phyloP scores from a whole-genome alignment of 1,140 invertebrate genomes.

The Tetramorium parvispinum region DNA sequence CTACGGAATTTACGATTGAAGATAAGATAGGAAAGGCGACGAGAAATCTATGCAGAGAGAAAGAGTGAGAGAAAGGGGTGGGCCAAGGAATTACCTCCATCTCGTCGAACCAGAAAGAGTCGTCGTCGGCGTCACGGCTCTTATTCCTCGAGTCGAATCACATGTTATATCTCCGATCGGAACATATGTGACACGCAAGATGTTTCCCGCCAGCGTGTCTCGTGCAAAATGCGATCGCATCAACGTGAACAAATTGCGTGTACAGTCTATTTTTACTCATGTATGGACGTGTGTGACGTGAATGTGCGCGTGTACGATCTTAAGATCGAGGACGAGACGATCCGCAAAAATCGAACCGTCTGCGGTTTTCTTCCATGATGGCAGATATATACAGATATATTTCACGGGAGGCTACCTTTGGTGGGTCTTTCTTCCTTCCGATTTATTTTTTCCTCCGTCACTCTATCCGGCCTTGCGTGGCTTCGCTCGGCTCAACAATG shows the following conservation, averaged over 20 bases:
- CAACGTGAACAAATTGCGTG: constrained; percentile 13
- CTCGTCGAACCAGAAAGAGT: constrained; percentile 13
- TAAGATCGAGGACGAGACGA: constrained; percentile 20
- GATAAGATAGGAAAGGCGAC: neutral
- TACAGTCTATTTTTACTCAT: constrained; percentile 12
- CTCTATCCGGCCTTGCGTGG: neutral
- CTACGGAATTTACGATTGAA: neutral
- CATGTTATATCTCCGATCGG: constrained; percentile 12
- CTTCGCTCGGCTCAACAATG: constrained; percentile 11
- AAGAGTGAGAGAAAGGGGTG: neutral
- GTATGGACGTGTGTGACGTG: neutral
- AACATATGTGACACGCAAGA: constrained; percentile 24
- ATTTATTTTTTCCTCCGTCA: neutral
- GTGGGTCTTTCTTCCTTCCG: neutral
- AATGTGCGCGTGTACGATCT: neutral
- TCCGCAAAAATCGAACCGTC: neutral
- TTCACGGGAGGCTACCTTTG: neutral
- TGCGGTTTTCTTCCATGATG: neutral
- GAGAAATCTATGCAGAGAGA: constrained; percentile 16
- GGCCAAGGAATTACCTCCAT: neutral
- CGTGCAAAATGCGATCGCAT: constrained; percentile 12
- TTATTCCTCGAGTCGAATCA: constrained; percentile 28
- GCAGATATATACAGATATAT: constrained; percentile 17
- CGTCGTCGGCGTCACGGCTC: neutral
- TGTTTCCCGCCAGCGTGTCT: neutral